Base-by-base conservation (phyloP, 2,797 vertebrate genomes). In the Argentina silus region DNA sequence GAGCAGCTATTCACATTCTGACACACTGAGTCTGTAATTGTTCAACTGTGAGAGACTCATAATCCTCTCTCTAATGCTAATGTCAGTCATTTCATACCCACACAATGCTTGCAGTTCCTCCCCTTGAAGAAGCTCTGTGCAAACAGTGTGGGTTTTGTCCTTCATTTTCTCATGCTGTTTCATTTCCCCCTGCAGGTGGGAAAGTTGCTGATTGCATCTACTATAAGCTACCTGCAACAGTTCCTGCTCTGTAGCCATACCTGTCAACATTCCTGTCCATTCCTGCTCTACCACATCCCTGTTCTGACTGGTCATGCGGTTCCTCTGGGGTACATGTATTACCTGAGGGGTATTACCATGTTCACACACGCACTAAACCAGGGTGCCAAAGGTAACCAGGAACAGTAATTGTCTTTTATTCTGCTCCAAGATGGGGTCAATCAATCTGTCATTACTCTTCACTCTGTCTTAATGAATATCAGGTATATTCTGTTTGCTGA, bases 301-400 rank as follows among this genome's bases (percentile, higher is more conserved):
- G 90, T 90, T 86, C 81, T 51, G 71, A 90, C 91, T 81, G 87
- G 90, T 84, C 91, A 89, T 77, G 85, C 70, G 57, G 61, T 60
- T 81, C 36, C 78, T 88, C 83, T 74, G 75, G 73, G 84, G 79
- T 81, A 78, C 78, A 56, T 23, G 76, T 70, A 82, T 84, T 88
- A 90, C 87, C 91, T 44, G 76, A 72, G 73, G 89, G 64, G 60
- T 81, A 84, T 88, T 88, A 87, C 84, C 83, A 69, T 66, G 78
- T 79, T 1, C 27, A 36, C 27, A 36, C 27, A 36, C 27, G 27
- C 27, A 36, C 27, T 2, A 1, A 36, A 1, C 4, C 27, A 36
- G 27, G 27, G 2, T 36, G 27, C 27, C 27, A 36, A 36, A 36
- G 27, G 27, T 36, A 36, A 36, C 27, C 27, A 36, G 27, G 1